A percentile compares a stretch with the other conserved stretches of the same genome.
phyloP scores from a whole-genome alignment of 2,113 vertebrate species.

The Isichthys henryi region DNA sequence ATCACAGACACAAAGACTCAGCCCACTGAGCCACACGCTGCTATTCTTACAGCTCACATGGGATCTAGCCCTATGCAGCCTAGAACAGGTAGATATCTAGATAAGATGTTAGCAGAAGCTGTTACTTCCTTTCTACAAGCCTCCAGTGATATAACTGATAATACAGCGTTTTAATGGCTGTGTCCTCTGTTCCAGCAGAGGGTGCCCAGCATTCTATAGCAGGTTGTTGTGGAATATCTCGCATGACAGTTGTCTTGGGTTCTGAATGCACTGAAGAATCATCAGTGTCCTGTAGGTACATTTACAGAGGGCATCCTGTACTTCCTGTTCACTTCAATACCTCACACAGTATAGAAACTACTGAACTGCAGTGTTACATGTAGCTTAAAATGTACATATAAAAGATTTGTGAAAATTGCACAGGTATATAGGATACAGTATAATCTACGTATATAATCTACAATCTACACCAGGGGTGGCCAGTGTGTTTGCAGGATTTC shows the following conservation, averaged over 20 bases:
- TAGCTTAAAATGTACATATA: neutral
- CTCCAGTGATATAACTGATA: neutral
- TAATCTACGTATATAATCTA: neutral
- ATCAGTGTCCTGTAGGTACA: conserved; percentile 58
- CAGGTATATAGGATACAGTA: neutral
- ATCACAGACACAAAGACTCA: too few species aligned
- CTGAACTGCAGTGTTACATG: neutral
- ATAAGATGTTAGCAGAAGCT: neutral
- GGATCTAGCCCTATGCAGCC: neutral
- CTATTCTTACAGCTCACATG: neutral
- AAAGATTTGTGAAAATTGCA: neutral
- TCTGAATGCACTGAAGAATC: conserved; percentile 67
- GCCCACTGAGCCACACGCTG: too few species aligned
- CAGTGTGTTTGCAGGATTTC: too few species aligned
- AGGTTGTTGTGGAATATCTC: conserved; percentile 35
- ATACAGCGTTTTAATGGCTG: neutral
- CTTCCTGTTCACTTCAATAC: neutral
- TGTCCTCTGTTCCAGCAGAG: neutral
- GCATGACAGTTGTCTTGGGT: conserved; percentile 53
- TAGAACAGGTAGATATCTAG: neutral
- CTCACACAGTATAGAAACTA: neutral
- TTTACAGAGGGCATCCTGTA: neutral
- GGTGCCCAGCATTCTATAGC: neutral
- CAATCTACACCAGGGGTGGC: too few species aligned
- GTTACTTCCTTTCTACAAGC: neutral